A percentile compares a stretch with the other conserved stretches of the same genome.
phyloP scores from a whole-genome alignment of 2,113 vertebrate genomes.

The pig (Sus scrofa) region T2T-Sscrofa CM000818.6:81327001-81327500 shows the following conservation, averaged over 20 bases:
- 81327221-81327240: not conserved
- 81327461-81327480: not conserved
- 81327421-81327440: constrained; percentile 29
- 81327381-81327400: not conserved
- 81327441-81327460: not conserved
- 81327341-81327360: not conserved
- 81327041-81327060: not conserved
- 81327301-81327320: not conserved
- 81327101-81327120: not conserved
- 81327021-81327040: not conserved
- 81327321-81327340: not conserved
- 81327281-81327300: not conserved
- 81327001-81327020: not conserved
- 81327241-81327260: not conserved
- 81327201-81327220: not conserved
- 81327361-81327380: not conserved
- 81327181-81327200: not conserved
- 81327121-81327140: not conserved
- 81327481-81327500: constrained; percentile 5
- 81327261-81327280: not conserved
- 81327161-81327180: not conserved
- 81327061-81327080: not conserved
- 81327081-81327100: not conserved
- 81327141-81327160: not conserved
- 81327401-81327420: not conserved